Evolutionary conservation across 37 sponge, comb jelly and placozoan species (phyloP).

Genomic region (Halichondria panicea): DNA sequence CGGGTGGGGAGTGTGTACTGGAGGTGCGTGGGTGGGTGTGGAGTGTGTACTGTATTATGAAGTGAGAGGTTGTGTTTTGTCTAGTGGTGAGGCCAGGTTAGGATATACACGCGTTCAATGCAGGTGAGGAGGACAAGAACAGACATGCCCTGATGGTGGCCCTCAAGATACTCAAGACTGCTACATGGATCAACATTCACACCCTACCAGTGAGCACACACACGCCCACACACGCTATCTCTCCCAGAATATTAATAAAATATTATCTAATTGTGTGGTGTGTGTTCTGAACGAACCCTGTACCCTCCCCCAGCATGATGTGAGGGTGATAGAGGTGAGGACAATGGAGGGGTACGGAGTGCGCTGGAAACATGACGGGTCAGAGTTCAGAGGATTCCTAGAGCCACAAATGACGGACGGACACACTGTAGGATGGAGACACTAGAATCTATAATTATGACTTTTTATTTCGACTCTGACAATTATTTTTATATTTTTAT

Average conservation of each 20-base stretch:
- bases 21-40: neutral
- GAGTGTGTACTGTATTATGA: neutral
- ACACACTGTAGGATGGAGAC: conserved; percentile 43
- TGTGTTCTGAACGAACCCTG: neutral
- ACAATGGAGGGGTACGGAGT: conserved; percentile 77
- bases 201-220: conserved; percentile 34
- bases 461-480: neutral
- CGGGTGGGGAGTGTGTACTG: neutral
- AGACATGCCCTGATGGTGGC: conserved; percentile 54
- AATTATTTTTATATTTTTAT: neutral
- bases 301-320: conserved; percentile 56
- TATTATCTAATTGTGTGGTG: too few species aligned
- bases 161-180: conserved; percentile 33
- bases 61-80: neutral
- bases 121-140: conserved; percentile 71
- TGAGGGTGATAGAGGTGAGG: conserved; percentile 67
- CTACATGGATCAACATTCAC: conserved; percentile 82
- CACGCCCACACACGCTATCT: neutral
- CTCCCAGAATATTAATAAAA: too few species aligned
- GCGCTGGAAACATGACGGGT: conserved; percentile 71
- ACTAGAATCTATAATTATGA: neutral
- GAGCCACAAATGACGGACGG: conserved; percentile 89
- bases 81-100: too few species aligned
- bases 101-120: neutral
- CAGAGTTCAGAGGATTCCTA: conserved; percentile 83